Evolutionary conservation across 2,113 vertebrate species (phyloP).

Genomic region (Apteryx mantelli): DNA sequence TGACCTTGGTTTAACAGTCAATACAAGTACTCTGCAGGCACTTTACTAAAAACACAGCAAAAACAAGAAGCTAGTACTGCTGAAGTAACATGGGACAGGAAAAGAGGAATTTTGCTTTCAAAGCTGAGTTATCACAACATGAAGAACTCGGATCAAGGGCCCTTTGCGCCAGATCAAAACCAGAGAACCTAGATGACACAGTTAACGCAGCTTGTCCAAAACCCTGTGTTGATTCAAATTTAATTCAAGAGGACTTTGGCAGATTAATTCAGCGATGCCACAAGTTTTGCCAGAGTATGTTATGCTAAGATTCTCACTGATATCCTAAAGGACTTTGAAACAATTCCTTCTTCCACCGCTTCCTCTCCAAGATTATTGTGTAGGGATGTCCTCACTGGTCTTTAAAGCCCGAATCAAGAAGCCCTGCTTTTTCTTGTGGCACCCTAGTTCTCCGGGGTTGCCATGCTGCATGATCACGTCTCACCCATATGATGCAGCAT

Average conservation of each 20-base stretch:
- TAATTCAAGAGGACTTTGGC: not conserved
- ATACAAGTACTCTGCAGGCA: not conserved
- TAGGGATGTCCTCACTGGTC: not conserved
- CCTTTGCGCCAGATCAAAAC: not conserved
- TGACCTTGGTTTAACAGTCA: not conserved
- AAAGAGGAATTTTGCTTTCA: not conserved
- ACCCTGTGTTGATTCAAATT: not conserved
- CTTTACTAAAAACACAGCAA: not conserved
- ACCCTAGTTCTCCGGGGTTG: not conserved
- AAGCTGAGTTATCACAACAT: not conserved
- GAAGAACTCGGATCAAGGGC: not conserved
- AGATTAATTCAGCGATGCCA: not conserved
- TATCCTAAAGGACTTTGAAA: not conserved
- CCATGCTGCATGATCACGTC: not conserved
- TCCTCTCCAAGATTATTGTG: not conserved
- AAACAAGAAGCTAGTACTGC: not conserved
- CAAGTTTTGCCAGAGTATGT: not conserved
- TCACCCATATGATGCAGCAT: not conserved
- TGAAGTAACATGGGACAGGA: not conserved
- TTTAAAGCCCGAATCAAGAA: not conserved
- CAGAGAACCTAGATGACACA: not conserved
- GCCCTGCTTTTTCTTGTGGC: not conserved
- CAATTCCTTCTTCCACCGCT: not conserved
- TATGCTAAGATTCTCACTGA: not conserved
- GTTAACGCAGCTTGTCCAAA: not conserved